Evolutionary conservation across 2,113 vertebrate genomes (phyloP).

Genomic region (Notiomystis cincta): DNA sequence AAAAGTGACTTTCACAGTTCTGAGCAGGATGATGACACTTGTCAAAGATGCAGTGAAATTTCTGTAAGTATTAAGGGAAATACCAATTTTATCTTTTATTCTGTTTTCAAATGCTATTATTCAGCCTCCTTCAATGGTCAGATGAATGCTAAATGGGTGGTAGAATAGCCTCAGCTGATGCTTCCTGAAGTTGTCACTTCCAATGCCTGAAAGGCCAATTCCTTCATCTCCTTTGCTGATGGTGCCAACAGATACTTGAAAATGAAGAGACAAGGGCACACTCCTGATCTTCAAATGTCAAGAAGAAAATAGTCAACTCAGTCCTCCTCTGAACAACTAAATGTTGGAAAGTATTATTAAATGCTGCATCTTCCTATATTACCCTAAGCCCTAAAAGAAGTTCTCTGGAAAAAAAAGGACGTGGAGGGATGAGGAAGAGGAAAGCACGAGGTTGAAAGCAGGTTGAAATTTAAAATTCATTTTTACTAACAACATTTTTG

Average conservation of each 20-base stretch:
- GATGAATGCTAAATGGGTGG: conserved; percentile 12
- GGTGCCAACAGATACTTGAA: background rate
- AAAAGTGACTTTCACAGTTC: background rate
- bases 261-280: conserved; percentile 53
- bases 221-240: conserved; percentile 23
- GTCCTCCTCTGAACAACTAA: background rate
- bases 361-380: background rate
- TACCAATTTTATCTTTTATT: background rate
- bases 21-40: background rate
- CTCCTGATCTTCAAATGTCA: conserved; percentile 28
- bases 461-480: background rate
- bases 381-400: background rate
- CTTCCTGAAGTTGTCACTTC: conserved; percentile 41
- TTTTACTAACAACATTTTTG: background rate
- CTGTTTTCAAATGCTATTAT: conserved; percentile 1
- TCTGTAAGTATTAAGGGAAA: background rate
- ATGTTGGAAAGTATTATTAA: background rate
- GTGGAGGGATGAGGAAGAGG: accelerated
- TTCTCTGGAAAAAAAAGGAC: background rate
- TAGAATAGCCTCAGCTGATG: background rate
- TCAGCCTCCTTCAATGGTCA: background rate
- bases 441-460: background rate
- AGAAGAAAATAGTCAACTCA: background rate
- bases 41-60: background rate
- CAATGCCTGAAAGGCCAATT: conserved; percentile 28